Conservation (phyloP, 2,797 vertebrate species). For the Pseudopleuronectes americanus region DNA sequence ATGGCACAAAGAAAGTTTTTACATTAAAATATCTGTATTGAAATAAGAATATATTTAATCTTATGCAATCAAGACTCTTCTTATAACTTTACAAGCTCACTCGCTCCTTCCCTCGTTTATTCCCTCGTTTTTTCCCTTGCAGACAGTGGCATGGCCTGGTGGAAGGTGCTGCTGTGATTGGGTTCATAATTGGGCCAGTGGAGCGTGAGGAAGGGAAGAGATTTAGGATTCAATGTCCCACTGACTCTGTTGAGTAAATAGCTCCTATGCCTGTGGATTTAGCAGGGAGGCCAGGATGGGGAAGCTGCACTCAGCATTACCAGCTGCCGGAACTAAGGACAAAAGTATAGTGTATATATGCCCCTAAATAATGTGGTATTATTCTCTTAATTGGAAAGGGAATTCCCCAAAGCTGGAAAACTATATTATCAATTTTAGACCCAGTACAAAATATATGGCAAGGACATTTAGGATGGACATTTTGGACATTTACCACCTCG, state of each 20-base stretch:
- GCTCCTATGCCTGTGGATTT: constrained; percentile 76
- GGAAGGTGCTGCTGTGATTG: constrained; percentile 66
- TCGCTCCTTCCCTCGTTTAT: constrained; percentile 34
- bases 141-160: constrained; percentile 61
- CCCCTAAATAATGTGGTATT: constrained; percentile 39
- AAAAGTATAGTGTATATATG: constrained; percentile 51
- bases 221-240: constrained; percentile 81
- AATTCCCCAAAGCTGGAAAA: constrained; percentile 24
- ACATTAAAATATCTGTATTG: constrained; percentile 1
- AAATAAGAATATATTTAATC: not conserved
- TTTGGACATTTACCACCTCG: not conserved
- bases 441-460: not conserved
- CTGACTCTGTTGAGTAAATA: constrained; percentile 82
- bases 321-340: constrained; percentile 65
- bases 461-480: not conserved
- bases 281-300: constrained; percentile 73
- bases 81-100: constrained; percentile 7
- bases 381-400: constrained; percentile 24
- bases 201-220: constrained; percentile 77
- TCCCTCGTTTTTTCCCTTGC: constrained; percentile 53
- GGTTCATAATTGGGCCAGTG: constrained; percentile 76
- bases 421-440: not conserved
- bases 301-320: constrained; percentile 58
- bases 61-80: too few species aligned
- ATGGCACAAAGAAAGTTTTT: constrained; percentile 16